Evolutionary conservation across 1,140 invertebrate genomes (phyloP), one percentile per base, ranked within the genome.

Genomic region (Polypedilum pembai): DNA sequence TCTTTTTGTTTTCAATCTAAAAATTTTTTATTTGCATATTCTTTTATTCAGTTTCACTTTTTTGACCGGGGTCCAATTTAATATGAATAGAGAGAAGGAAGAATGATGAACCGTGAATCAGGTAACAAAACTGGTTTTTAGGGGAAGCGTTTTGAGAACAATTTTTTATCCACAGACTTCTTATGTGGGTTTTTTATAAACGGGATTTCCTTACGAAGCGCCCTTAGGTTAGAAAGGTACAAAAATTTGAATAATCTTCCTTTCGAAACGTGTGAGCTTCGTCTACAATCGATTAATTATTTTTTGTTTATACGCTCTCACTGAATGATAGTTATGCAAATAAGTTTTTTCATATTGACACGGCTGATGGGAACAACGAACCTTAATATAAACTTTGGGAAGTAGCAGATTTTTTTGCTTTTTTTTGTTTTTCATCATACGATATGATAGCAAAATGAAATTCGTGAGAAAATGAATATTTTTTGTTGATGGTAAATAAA

Each of bases 191-290:
- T 69, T 69, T 69, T 69, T 69, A 69, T 21, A 18, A n/a, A 69
- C 18, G 18, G 65, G 4, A 10, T 69, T 18, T 56, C 45, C 8
- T 69, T 20, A 18, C 45, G 45, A 15, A 21, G 65, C 17, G 65
- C 17, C 20, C 17, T 69, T 69, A 8, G 17, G 17, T 18, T 69
- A 69, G 17, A 21, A 69, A 69, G 15, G 24, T 33, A 20, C 17
- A 69, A 8, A 18, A 69, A 69, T 69, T 69, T 69, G 65, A 69
- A 69, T 69, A 69, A 69, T 69, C 65, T 69, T 69, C 20, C 65
- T 69, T 18, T 18, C 18, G 5, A 21, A 69, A 20, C 65, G 65
- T 69, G 65, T 69, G 65, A 69, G 17, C 18, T 18, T 69, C 20
- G 17, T 21, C 20, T 69, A 69, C 65, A 18, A 20, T 69, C 65